Base-by-base conservation (phyloP, 2,113 vertebrate genomes). In the Antidorcas marsupialis region DNA sequence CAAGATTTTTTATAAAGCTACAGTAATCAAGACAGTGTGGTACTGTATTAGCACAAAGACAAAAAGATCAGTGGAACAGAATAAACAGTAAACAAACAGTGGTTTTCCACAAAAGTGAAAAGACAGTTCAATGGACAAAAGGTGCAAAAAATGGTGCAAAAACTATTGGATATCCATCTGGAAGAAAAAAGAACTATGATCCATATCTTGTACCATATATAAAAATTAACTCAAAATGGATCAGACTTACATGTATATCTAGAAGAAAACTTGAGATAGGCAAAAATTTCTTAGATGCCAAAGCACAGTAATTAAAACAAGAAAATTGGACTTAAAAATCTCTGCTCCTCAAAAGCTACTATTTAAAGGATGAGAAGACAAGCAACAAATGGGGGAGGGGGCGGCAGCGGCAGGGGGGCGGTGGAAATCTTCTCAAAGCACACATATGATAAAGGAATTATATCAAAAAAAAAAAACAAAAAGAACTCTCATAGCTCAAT, bases 221-320 rank as follows among this genome's bases (percentile, higher is more conserved):
- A 81, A 81, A 50, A 50, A 50, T 82, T 82, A 82, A 82, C 30
- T 83, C 50, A 83, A 83, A 83, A 83, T 36, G 81, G 50, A 83
- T 53, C 50, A 83, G 12, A 87, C 25, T 85, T 85, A 59, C 30
- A 59, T 85, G 25, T 43, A 1, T 43, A 59, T 43, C 9, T 28
- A 85, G 25, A 21, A 62, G 16, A 62, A 60, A 62, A 60, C 39
- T 33, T 62, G 39, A 59, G 14, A 33, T 33, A 47, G 39, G 57
- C 84, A 62, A 62, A 62, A 43, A 45, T 62, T 62, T 83, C 50
- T 83, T 83, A 83, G 50, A 53, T 53, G 21, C 79, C 50, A 53
- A 57, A 59, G 82, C 39, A 45, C 39, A 60, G 57, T 33, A 45
- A 45, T 21, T 60, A 62, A 62, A 60, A 86, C 27, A 33, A 86